These are phyloP conservation scores for Callorhinus ursinus DNA, from an alignment of 2,113 vertebrate species.

Conservation along the genomic window DNA sequence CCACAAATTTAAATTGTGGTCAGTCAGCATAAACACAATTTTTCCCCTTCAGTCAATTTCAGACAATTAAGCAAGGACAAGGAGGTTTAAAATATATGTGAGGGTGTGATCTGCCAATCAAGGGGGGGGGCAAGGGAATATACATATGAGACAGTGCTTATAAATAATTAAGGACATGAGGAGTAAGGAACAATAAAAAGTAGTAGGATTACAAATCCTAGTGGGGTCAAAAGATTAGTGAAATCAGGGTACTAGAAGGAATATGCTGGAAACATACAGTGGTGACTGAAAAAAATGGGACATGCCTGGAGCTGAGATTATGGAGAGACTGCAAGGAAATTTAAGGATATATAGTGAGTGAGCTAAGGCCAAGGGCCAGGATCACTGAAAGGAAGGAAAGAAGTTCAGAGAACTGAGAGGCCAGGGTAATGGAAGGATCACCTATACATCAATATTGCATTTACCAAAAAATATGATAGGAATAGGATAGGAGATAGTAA, in stretches of 20 bases:
- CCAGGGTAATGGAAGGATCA: background rate
- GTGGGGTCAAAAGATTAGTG: background rate
- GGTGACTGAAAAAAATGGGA: background rate
- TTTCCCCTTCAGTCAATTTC: background rate
- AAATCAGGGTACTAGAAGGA: background rate
- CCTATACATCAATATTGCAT: background rate
- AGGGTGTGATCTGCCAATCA: background rate
- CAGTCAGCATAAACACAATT: background rate
- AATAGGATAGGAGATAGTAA: background rate
- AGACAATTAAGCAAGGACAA: background rate
- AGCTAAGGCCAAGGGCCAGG: background rate
- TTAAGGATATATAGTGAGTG: background rate
- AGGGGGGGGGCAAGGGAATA: background rate
- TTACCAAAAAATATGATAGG: background rate
- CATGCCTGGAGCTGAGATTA: background rate
- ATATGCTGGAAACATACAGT: background rate
- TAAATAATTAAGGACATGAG: background rate
- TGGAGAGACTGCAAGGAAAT: background rate
- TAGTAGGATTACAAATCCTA: background rate
- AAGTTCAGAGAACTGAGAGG: background rate
- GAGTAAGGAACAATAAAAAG: background rate
- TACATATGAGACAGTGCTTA: background rate
- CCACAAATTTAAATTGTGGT: conserved; percentile 6
- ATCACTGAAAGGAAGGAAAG: background rate
- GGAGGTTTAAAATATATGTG: background rate